phyloP scores from a whole-genome alignment of 2,888 invertebrate species.

The Agrilus cyanescens region DNA sequence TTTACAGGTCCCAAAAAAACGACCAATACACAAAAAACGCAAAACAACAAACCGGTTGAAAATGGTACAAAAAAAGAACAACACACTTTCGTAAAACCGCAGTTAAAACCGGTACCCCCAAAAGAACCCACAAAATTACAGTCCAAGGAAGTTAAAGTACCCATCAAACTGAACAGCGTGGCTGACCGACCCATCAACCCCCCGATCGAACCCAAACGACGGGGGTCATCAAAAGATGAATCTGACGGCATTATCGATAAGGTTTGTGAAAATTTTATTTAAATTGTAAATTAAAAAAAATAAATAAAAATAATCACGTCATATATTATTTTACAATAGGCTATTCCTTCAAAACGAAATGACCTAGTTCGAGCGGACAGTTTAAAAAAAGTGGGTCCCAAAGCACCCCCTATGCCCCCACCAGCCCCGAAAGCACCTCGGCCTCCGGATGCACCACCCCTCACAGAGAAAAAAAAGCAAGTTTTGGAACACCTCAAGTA shows the following conservation, averaged over 20 bases:
- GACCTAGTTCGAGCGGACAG: slow-evolving; percentile 30
- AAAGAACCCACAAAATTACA: slow-evolving; percentile 26
- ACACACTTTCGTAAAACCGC: slow-evolving; percentile 29
- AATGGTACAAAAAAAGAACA: slow-evolving; percentile 28
- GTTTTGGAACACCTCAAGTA: slow-evolving; percentile 59
- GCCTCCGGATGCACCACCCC: slow-evolving; percentile 37
- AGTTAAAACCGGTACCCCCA: slow-evolving; percentile 30
- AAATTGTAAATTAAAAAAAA: not conserved
- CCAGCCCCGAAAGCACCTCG: slow-evolving; percentile 53
- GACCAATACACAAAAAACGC: no score
- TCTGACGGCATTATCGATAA: slow-evolving; percentile 15
- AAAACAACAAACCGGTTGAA: slow-evolving; percentile 12
- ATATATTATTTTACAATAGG: slow-evolving; percentile 16
- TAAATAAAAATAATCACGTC: slow-evolving; percentile 7
- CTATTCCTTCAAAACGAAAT: slow-evolving; percentile 28
- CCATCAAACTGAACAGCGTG: slow-evolving; percentile 32
- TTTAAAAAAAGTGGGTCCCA: slow-evolving; percentile 25
- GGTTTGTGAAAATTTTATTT: slow-evolving; percentile 4
- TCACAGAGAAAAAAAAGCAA: slow-evolving; percentile 49
- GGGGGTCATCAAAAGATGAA: slow-evolving; percentile 3
- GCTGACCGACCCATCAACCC: slow-evolving; percentile 23
- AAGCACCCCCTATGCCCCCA: slow-evolving; percentile 29
- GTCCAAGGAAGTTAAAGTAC: slow-evolving; percentile 32
- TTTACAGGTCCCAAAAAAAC: slow-evolving; percentile 4
- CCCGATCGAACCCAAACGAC: not conserved